Evolutionary conservation across 2,888 invertebrate species (phyloP).

Genomic region (Drosophila bunnanda): DNA sequence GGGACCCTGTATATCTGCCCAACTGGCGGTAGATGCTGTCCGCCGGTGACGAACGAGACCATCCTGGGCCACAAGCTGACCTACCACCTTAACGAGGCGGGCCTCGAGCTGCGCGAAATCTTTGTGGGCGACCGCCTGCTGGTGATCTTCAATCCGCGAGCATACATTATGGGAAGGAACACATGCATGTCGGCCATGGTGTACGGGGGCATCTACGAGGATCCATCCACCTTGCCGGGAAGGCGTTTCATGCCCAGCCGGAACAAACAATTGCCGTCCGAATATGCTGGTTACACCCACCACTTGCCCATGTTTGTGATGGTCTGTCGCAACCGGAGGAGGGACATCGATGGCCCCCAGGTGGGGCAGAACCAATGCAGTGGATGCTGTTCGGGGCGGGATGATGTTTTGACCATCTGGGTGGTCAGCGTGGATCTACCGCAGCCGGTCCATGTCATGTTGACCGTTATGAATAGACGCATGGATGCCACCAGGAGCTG

Average conservation of each 20-base stretch:
- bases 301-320: conserved; percentile 59
- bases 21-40: conserved; percentile 11
- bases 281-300: neutral
- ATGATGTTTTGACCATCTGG: conserved; percentile 52
- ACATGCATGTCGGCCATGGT: conserved; percentile 50
- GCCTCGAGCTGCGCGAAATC: conserved; percentile 30
- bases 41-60: conserved; percentile 1
- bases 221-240: neutral
- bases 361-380: neutral
- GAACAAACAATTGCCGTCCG: conserved; percentile 13
- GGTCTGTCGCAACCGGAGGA: conserved; percentile 39
- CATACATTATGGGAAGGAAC: conserved; percentile 31
- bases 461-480: conserved; percentile 54
- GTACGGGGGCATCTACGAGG: conserved; percentile 15
- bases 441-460: conserved; percentile 27
- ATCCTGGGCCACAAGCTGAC: conserved; percentile 46
- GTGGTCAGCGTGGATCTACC: conserved; percentile 40
- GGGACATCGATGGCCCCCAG: neutral
- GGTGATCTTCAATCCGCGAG: conserved; percentile 39
- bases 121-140: conserved; percentile 37
- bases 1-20: conserved; percentile 29
- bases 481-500: conserved; percentile 47
- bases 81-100: conserved; percentile 16
- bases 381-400: neutral
- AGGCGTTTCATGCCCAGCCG: conserved; percentile 3